These are phyloP conservation scores for Mus pahari DNA, from an alignment of 2,113 vertebrate genomes.

Conservation along the genomic window DNA sequence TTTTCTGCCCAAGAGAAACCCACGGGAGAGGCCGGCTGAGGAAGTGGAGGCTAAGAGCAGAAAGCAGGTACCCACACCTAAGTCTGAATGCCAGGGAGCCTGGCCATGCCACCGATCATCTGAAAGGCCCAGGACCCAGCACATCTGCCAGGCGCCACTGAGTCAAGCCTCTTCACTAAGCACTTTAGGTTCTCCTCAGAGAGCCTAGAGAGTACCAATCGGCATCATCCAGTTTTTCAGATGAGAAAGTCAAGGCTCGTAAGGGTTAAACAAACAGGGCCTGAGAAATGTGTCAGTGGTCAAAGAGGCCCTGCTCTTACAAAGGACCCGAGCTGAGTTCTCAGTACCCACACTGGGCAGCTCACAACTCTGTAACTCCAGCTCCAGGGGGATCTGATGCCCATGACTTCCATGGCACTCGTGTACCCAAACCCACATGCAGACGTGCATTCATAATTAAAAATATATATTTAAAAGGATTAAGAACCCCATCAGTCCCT, in stretches of 20 bases:
- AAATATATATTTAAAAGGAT: neutral
- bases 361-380: neutral
- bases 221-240: neutral
- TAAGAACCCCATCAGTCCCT: neutral
- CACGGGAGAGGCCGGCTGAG: neutral
- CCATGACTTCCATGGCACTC: neutral
- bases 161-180: neutral
- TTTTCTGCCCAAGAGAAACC: neutral
- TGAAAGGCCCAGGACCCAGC: neutral
- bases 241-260: neutral
- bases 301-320: neutral
- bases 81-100: neutral
- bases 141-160: fast-evolving
- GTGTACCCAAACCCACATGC: neutral
- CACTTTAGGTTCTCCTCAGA: neutral
- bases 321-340: neutral
- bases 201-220: neutral
- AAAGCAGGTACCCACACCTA: neutral
- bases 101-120: fast-evolving
- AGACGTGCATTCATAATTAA: neutral
- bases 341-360: neutral
- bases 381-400: neutral
- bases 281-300: neutral
- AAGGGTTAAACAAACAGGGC: neutral
- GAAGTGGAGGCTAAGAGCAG: neutral